Evolutionary conservation across 2,888 invertebrate species (phyloP), one percentile per base, ranked within the genome.

Genomic region (Phaedon cochleariae): DNA sequence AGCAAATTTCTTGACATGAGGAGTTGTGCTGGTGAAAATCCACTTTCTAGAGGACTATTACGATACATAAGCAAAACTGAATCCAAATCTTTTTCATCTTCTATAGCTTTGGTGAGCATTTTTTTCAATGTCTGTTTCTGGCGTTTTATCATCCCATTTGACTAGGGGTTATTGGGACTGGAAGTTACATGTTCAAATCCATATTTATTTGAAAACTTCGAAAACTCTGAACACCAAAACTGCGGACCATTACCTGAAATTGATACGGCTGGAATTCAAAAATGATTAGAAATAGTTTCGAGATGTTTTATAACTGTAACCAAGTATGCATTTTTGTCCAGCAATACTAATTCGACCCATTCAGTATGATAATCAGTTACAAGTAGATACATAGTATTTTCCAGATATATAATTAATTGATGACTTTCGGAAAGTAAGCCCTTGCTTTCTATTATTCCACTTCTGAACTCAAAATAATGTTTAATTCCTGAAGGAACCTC

Each of bases 401-500:
- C n/a, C n/a, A n/a, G n/a, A n/a, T n/a, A n/a, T 15, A 46, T 58
- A 26, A 58, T 58, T 12, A 72, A 46, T 51, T 61, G 45, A n/a
- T 49, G 26, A 41, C 62, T 60, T 54, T 67, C 64, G 21, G 66
- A 69, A 9, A 74, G 31, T 48, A 75, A 31, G 1, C 69, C 70
- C 9, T 66, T 26, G 61, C 21, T 15, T 55, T 58, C 48, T 22
- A 59, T 60, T 5, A 65, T 61, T 53, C 12, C 73, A 45, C 37
- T 71, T 68, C 31, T 68, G 21, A 70, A 69, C 45, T 67, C 54
- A 45, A 45, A 68, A 62, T 65, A 74, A 17, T 37, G 45, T 58
- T 65, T 68, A n/a, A 54, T 59, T 37, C 59, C n/a, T 22, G 62
- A 58, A 9, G 55, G 20, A 15, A 73, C 31, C 59, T 64, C 46